A percentile compares a stretch with the other conserved stretches of the same genome.
Evolutionary conservation across 2,888 invertebrate genomes (phyloP).

Genomic region (Alloplasta piceator): DNA sequence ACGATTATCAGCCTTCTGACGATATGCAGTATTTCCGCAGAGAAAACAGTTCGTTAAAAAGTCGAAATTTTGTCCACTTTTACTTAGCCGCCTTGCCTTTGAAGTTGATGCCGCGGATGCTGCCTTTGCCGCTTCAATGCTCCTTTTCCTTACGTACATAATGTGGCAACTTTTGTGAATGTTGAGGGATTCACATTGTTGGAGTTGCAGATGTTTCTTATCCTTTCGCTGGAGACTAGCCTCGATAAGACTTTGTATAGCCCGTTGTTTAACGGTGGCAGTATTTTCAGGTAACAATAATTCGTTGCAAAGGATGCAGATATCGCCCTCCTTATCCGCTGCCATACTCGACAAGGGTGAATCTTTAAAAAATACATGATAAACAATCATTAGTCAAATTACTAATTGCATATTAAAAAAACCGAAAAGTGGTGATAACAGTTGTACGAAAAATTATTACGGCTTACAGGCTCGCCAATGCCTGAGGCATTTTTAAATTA

Average conservation of each 20-base stretch:
- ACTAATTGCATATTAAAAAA: too few relatives aligned
- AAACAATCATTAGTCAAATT: too few relatives aligned
- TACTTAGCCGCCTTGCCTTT: background rate
- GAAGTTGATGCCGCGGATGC: background rate
- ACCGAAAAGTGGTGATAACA: too few relatives aligned
- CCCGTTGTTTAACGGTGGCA: background rate
- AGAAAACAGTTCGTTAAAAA: background rate
- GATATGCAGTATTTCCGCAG: background rate
- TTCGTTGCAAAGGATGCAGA: background rate
- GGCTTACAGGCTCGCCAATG: too few relatives aligned
- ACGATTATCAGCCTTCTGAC: too few relatives aligned
- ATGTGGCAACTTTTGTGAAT: background rate
- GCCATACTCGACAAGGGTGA: too few relatives aligned
- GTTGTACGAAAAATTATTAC: too few relatives aligned
- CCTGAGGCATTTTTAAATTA: too few relatives aligned
- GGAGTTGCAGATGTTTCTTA: background rate
- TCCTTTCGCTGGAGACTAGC: background rate
- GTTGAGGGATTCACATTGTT: background rate
- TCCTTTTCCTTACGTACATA: background rate
- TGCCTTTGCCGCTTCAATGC: background rate
- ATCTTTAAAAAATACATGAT: too few relatives aligned
- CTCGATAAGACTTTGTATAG: background rate
- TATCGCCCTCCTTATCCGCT: background rate
- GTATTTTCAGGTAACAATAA: background rate
- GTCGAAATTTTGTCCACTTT: background rate